Evolutionary conservation across 2,888 invertebrate species (phyloP), one percentile per base, ranked within the genome.

Genomic region (Desoria tigrina): DNA sequence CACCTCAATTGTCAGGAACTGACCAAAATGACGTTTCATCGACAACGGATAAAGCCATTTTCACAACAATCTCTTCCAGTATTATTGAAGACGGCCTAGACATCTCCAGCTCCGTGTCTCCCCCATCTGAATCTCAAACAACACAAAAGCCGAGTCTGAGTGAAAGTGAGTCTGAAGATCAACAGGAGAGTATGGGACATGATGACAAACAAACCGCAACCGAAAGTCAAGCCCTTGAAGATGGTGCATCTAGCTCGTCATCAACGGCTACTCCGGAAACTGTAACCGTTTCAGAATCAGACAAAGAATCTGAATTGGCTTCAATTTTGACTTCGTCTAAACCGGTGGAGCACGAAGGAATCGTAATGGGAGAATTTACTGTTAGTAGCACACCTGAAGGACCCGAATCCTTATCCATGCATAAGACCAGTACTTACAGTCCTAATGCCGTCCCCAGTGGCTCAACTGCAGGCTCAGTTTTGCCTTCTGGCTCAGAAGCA

Each of bases 331-430:
- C 26, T 24, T 18, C 23, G 3, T 16, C 9, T 6, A 4, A 23
- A 51, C 51, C 21, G 16, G 23, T 26, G 26, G 61, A 51, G 23
- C 45, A 42, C 27, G 45, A 28, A 1, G 54, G 54, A 2, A 59
- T 62, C 49, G 37, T 65, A 18, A 51, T 69, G 23, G 68, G 68
- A 6, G 65, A 56, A 42, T 59, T 63, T 51, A 45, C 65, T n/a
- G 63, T 69, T 1, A 69, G 68, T 21, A 65, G 65, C 28, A 60
- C 68, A 4, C 68, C 68, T 7, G 68, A 69, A 27, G 62, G 63
- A n/a, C 61, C 68, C 0, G 65, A 69, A 60, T 49, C 42, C 18
- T 50, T 69, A 6, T 53, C 58, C 21, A 65, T 68, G 65, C 50
- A 45, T 23, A 55, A 59, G 18, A 62, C 65, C n/a, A 69, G 62